Conservation (phyloP, 2,888 invertebrate genomes). For the Crossocerus cetratus region DNA sequence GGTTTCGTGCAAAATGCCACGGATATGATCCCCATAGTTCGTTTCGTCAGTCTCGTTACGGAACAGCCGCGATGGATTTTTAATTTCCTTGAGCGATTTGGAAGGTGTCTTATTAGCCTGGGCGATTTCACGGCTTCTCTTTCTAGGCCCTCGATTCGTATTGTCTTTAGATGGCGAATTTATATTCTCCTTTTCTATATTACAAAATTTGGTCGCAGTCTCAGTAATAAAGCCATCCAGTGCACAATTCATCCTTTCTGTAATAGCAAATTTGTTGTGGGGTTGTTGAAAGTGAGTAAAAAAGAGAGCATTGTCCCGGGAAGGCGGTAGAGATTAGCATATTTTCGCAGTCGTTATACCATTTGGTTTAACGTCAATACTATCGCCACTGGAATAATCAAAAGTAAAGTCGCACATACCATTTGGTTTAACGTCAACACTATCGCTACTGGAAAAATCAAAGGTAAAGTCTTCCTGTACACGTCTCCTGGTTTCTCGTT, state of each 20-base stretch:
- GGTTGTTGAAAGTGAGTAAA: not conserved
- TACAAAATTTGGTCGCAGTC: not conserved
- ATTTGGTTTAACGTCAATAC: conserved; percentile 23
- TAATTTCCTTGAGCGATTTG: conserved; percentile 19
- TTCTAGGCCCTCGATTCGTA: conserved; percentile 21
- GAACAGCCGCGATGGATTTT: conserved; percentile 3
- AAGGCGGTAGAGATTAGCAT: not conserved
- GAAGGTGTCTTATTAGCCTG: conserved; percentile 19
- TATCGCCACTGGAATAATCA: conserved; percentile 55
- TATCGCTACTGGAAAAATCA: conserved; percentile 55
- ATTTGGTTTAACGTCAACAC: conserved; percentile 22
- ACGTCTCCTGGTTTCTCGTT: conserved; percentile 41
- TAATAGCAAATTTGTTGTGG: conserved; percentile 18
- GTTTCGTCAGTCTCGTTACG: conserved; percentile 25
- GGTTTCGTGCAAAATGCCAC: not conserved
- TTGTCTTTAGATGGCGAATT: conserved; percentile 14
- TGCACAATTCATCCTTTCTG: conserved; percentile 23
- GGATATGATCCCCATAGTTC: conserved; percentile 20
- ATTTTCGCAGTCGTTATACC: conserved; percentile 35
- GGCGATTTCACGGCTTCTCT: conserved; percentile 33
- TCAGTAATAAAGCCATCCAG: conserved; percentile 7
- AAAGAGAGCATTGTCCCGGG: too few species aligned
- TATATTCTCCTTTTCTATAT: conserved; percentile 48
- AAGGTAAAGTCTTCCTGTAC: conserved; percentile 50
- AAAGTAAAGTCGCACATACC: conserved; percentile 54